phyloP scores from a whole-genome alignment of 2,888 invertebrate genomes.

The Cacoxenus indagator region DNA sequence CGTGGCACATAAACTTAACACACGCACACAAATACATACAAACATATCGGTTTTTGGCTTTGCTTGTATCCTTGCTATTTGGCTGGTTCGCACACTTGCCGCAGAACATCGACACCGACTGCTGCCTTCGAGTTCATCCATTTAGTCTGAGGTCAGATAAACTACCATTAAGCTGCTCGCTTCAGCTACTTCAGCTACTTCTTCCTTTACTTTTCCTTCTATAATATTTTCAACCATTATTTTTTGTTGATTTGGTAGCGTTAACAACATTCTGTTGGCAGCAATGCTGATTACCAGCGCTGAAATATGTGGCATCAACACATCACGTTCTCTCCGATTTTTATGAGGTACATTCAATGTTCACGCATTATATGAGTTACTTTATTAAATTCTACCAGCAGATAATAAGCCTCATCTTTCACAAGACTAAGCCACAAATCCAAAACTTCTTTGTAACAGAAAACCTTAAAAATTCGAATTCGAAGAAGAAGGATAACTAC shows the following conservation, averaged over 20 bases:
- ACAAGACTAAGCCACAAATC: too few species aligned
- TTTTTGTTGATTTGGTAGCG: neutral
- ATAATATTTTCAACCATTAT: neutral
- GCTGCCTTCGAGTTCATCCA: conserved; percentile 4
- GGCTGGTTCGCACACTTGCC: neutral
- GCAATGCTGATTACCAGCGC: conserved; percentile 7
- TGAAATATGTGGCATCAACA: conserved; percentile 17
- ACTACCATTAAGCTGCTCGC: conserved; percentile 18
- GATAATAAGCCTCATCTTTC: neutral
- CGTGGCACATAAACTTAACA: conserved; percentile 41
- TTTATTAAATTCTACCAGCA: conserved; percentile 10
- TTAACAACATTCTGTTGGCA: conserved; percentile 22
- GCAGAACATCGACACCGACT: neutral
- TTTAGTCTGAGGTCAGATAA: conserved; percentile 22
- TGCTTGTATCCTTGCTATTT: neutral
- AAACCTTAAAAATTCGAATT: too few species aligned
- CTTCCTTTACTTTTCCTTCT: neutral
- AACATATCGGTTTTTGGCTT: conserved; percentile 1
- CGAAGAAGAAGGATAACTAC: too few species aligned
- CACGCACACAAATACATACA: neutral
- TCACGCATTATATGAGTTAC: conserved; percentile 26
- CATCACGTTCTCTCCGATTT: conserved; percentile 31
- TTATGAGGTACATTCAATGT: conserved; percentile 23
- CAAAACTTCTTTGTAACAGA: too few species aligned
- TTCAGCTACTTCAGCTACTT: neutral